phyloP scores from a whole-genome alignment of 2,797 vertebrate species.

The Mus spretus region DNA sequence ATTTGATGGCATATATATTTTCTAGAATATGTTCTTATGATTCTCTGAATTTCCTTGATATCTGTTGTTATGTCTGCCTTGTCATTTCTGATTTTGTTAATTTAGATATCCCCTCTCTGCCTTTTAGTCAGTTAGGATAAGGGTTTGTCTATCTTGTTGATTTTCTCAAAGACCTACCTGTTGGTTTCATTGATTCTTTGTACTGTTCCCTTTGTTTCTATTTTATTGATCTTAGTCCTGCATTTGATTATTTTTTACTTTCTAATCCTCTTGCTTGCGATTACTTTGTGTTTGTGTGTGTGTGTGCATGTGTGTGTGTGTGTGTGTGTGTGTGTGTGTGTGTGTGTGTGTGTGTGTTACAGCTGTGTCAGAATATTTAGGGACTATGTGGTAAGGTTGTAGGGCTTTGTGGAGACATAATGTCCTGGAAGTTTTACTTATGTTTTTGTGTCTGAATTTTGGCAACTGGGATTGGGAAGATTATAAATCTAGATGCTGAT shows the following conservation, averaged over 20 bases:
- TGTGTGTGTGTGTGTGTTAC: not conserved
- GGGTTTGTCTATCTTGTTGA: not conserved
- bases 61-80: not conserved
- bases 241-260: not conserved
- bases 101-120: not conserved
- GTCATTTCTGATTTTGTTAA: not conserved
- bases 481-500: not conserved
- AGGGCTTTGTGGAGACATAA: not conserved
- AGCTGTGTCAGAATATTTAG: not conserved
- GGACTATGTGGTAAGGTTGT: not conserved
- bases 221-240: too few species aligned
- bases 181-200: not conserved
- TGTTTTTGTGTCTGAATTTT: not conserved
- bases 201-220: not conserved
- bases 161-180: not conserved
- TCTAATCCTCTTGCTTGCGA: too few species aligned
- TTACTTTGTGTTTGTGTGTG: too few species aligned
- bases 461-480: not conserved
- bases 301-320: too few species aligned
- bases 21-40: not conserved
- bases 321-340: too few species aligned
- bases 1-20: too few species aligned
- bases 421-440: not conserved
- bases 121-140: not conserved
- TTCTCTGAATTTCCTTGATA: not conserved